Evolutionary conservation across 1,140 invertebrate genomes (phyloP), one percentile per base, ranked within the genome.

Genomic region (Caenorhabditis remanei): DNA sequence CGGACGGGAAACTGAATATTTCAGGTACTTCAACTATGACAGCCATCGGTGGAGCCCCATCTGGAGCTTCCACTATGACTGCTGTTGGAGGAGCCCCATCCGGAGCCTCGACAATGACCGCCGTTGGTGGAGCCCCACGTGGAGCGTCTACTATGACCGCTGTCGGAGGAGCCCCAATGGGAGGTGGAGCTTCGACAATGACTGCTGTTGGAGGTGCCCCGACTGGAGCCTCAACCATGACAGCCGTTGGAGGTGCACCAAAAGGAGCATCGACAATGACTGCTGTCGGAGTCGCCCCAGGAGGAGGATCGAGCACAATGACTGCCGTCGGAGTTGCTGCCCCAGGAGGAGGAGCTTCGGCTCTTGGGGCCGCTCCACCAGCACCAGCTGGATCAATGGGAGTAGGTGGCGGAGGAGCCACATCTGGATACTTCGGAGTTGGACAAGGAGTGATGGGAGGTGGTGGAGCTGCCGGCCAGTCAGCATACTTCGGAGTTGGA

Each of bases 211-310:
- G 65, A 43, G 65, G 65, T 43, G 65, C 65, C 1, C 65, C 65
- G 19, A 16, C 85, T n/a, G 85, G 85, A 16, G 32, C 85, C 4
- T 86, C 85, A 13, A 86, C 85, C 14, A 86, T 86, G 85, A 86
- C 65, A 7, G 65, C 65, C 11, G 61, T 63, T 71, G 65, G 65
- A 11, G 65, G 65, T 43, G 65, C 61, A 24, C 61, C 61, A 32
- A 63, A 32, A 40, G 61, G 65, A 43, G 65, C 65, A 16, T 71
- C 65, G 4, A 71, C 65, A n/a, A 71, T 71, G 65, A 71, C 65
- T 43, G 65, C 65, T 24, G 40, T 71, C 11, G 65, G 65, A 16
- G 65, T 9, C 43, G 65, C 65, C 40, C 65, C 65, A 71, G 40
- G 16, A 14, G 71, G 85, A 24, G 24, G 58, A 16, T 43, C 85